Evolutionary conservation across 2,113 vertebrate genomes (phyloP).

Genomic region (Clarias gariepinus): DNA sequence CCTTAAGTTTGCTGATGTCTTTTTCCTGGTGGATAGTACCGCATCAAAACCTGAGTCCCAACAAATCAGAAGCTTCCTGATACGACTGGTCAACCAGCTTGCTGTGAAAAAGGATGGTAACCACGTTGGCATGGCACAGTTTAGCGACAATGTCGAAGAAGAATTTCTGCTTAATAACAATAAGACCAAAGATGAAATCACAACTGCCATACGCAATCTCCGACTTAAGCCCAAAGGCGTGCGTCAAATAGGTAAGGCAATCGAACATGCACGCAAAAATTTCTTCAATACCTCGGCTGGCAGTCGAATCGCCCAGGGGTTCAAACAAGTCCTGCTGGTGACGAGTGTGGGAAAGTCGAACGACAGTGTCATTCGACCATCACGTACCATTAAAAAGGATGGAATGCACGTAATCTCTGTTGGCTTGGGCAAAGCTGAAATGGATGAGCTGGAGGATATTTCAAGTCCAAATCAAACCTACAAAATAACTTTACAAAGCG

Average conservation of each 20-base stretch:
- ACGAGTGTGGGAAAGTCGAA: constrained; percentile 72
- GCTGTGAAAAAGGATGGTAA: constrained; percentile 66
- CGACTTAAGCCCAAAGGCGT: constrained; percentile 48
- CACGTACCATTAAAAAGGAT: constrained; percentile 65
- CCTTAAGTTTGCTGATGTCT: constrained; percentile 76
- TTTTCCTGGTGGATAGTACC: constrained; percentile 79
- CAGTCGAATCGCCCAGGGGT: constrained; percentile 68
- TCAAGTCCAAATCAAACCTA: constrained; percentile 50
- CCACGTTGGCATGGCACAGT: constrained; percentile 79
- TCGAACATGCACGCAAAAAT: constrained; percentile 61
- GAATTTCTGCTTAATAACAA: constrained; percentile 75
- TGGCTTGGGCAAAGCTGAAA: constrained; percentile 58
- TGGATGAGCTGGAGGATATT: constrained; percentile 56
- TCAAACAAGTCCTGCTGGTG: constrained; percentile 72
- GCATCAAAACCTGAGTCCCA: constrained; percentile 54
- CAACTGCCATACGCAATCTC: constrained; percentile 54
- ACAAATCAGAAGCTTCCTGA: constrained; percentile 60
- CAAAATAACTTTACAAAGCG: constrained; percentile 24
- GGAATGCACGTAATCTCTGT: constrained; percentile 70
- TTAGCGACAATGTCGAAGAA: constrained; percentile 54
- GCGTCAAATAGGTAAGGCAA: constrained; percentile 62
- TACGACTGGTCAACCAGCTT: constrained; percentile 62
- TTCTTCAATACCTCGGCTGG: constrained; percentile 71
- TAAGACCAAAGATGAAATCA: constrained; percentile 62
- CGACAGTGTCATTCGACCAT: constrained; percentile 58